These are phyloP conservation scores for Aulostomus chinensis DNA, from an alignment of 2,797 vertebrate genomes.

Conservation along the genomic window DNA sequence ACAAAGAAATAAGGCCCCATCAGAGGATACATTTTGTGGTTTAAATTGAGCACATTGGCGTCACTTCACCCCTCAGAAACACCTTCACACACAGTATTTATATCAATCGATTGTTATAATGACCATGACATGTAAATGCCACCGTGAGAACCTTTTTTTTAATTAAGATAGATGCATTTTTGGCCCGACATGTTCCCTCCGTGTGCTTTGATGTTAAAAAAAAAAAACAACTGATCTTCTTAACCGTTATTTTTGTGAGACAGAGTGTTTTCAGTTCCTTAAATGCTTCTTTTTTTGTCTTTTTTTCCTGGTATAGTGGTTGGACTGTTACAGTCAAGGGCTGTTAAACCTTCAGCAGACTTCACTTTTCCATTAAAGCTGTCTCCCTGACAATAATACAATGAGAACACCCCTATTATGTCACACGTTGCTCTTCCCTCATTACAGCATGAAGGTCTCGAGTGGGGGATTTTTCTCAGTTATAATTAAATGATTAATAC, in stretches of 20 bases:
- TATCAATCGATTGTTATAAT: too few species aligned
- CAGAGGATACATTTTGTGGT: constrained; percentile 50
- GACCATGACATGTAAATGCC: too few species aligned
- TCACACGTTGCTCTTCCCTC: constrained; percentile 36
- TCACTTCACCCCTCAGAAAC: constrained; percentile 28
- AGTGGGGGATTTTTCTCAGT: constrained; percentile 1
- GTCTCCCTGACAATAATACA: constrained; percentile 31
- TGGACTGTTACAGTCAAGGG: constrained; percentile 53
- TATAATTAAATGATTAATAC: constrained; percentile 17
- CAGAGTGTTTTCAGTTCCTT: constrained; percentile 75
- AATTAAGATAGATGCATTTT: not conserved
- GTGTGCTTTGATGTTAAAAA: constrained; percentile 58
- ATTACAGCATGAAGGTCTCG: constrained; percentile 13
- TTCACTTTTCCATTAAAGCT: constrained; percentile 45
- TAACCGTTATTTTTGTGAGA: constrained; percentile 74
- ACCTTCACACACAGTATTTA: constrained; percentile 26
- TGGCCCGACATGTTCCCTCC: constrained; percentile 22
- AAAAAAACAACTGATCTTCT: constrained; percentile 58
- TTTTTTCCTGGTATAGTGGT: constrained; percentile 62
- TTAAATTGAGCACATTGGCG: constrained; percentile 36
- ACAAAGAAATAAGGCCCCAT: constrained; percentile 5
- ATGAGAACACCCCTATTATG: constrained; percentile 24
- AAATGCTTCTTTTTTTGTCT: constrained; percentile 58
- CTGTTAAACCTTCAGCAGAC: constrained; percentile 45
- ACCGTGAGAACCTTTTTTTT: too few species aligned